Conservation (phyloP, 2,888 invertebrate species). For the Ophioninae sp. region DNA sequence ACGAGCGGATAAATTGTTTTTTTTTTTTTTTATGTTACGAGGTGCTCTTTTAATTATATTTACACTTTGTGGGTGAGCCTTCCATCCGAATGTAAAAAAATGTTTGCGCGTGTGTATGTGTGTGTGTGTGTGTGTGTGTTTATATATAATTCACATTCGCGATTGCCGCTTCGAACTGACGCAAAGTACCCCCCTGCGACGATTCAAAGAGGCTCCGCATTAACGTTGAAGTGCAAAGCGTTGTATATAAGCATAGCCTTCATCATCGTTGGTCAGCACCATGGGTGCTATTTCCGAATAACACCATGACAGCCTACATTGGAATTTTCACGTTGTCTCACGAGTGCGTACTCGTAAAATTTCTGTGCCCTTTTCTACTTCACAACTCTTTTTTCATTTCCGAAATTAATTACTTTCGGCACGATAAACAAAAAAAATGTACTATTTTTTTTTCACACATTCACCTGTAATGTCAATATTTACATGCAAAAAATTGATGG, state of each 20-base stretch:
- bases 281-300: slow-evolving; percentile 62
- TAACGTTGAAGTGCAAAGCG: slow-evolving; percentile 66
- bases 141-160: not conserved
- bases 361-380: slow-evolving; percentile 24
- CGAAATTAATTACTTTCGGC: slow-evolving; percentile 8
- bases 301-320: slow-evolving; percentile 58
- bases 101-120: too few relatives aligned
- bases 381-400: slow-evolving; percentile 29
- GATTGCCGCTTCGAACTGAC: slow-evolving; percentile 10
- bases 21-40: not conserved
- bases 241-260: slow-evolving; percentile 42
- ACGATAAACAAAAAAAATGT: too few relatives aligned
- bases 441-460: not conserved
- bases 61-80: not conserved
- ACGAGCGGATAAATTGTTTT: not conserved
- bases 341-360: slow-evolving; percentile 20
- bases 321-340: slow-evolving; percentile 60
- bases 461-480: too few relatives aligned
- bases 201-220: slow-evolving; percentile 56
- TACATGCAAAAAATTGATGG: too few relatives aligned
- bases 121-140: not conserved
- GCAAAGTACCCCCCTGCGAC: slow-evolving; percentile 26
- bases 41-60: not conserved
- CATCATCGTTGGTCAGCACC: slow-evolving; percentile 51
- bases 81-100: not conserved